Conservation (phyloP, 2,113 vertebrate genomes). For the Artemisiospiza belli region DNA sequence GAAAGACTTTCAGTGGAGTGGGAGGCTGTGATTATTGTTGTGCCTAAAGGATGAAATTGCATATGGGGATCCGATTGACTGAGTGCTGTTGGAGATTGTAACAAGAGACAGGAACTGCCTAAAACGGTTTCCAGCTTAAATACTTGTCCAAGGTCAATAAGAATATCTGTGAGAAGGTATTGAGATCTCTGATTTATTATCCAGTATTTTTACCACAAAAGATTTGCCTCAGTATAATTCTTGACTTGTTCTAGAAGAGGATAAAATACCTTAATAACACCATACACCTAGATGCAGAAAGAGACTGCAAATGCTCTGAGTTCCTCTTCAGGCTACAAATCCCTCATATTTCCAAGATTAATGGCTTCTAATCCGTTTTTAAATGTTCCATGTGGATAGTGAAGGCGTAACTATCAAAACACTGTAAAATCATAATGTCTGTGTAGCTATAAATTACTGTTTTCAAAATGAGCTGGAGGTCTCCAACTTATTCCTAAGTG, state of each 20-base stretch:
- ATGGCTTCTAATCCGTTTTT: slow-evolving; percentile 59
- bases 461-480: slow-evolving; percentile 61
- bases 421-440: slow-evolving; percentile 67
- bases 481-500: slow-evolving; percentile 52
- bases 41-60: neutral
- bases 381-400: slow-evolving; percentile 68
- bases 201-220: neutral
- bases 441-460: slow-evolving; percentile 64
- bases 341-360: slow-evolving; percentile 53
- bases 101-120: neutral
- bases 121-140: neutral
- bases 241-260: neutral
- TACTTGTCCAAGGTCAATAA: neutral
- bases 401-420: slow-evolving; percentile 71
- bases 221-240: neutral
- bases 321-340: neutral
- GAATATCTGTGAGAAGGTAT: neutral
- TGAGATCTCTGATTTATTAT: neutral
- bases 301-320: neutral
- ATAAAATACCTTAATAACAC: neutral
- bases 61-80: neutral
- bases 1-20: neutral
- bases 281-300: neutral
- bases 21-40: neutral
- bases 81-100: neutral